Evolutionary conservation across 2,797 vertebrate species (phyloP).

Genomic region (Myiotriccus ornatus): DNA sequence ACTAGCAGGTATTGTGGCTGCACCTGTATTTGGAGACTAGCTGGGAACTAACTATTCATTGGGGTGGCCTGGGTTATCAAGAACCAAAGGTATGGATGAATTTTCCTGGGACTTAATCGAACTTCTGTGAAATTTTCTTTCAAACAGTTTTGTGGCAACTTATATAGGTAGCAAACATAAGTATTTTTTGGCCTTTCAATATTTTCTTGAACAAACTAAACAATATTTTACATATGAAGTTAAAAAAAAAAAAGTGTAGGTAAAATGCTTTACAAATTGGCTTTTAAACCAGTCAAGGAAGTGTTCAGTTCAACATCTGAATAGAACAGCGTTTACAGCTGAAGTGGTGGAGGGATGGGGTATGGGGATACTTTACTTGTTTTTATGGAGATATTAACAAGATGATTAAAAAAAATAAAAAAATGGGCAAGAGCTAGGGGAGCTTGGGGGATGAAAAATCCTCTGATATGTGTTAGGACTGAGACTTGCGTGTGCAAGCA

Average conservation of each 20-base stretch:
- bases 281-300: neutral
- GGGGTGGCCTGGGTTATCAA: neutral
- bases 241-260: neutral
- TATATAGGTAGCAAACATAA: neutral
- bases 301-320: neutral
- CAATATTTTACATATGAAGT: neutral
- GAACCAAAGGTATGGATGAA: neutral
- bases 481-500: neutral
- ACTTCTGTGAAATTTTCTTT: neutral
- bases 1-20: neutral
- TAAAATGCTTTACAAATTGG: neutral
- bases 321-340: neutral
- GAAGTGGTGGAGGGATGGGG: neutral
- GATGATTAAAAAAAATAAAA: neutral
- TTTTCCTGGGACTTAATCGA: neutral
- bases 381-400: neutral
- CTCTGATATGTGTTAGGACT: neutral
- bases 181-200: neutral
- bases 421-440: neutral
- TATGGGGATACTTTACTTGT: neutral
- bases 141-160: neutral
- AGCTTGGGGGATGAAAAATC: neutral
- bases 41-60: neutral
- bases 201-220: neutral
- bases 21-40: neutral